Evolutionary conservation across 2,113 vertebrate species (phyloP).

Genomic region (Lagopus leucura): DNA sequence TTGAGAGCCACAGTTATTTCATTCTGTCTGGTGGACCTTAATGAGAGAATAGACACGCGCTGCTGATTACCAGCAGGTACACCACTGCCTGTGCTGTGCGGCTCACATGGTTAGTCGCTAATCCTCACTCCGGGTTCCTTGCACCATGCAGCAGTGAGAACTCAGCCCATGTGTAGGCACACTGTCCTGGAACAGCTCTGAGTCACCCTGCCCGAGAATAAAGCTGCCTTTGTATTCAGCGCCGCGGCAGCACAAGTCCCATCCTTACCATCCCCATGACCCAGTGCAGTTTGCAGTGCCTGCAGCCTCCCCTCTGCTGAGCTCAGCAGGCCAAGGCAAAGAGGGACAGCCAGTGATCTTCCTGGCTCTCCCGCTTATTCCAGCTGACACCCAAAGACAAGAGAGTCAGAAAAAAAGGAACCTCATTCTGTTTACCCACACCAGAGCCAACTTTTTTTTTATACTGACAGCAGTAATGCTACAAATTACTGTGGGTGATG

Average conservation of each 20-base stretch:
- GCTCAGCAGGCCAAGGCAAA: not conserved
- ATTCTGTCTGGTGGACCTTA: not conserved
- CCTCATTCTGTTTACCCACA: not conserved
- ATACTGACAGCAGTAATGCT: not conserved
- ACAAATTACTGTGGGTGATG: not conserved
- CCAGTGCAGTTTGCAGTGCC: not conserved
- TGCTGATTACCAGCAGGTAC: not conserved
- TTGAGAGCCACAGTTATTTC: not conserved
- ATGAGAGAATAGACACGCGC: not conserved
- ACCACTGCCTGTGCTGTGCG: not conserved
- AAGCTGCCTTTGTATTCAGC: constrained; percentile 33
- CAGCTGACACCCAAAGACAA: not conserved
- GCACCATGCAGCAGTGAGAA: not conserved
- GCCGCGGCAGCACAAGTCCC: not conserved
- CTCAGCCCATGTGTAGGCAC: constrained; percentile 55
- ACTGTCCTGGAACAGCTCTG: constrained; percentile 69
- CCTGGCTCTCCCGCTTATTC: not conserved
- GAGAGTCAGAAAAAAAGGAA: not conserved
- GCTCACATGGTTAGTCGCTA: not conserved
- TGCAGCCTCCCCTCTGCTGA: not conserved
- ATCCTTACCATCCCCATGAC: not conserved
- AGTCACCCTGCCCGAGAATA: constrained; percentile 39
- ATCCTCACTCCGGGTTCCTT: constrained; percentile 5
- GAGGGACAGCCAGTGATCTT: not conserved
- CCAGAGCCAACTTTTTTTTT: not conserved